These are phyloP conservation scores for Eulemur coronatus DNA, from an alignment of 2,797 vertebrate genomes.

Conservation along the genomic window DNA sequence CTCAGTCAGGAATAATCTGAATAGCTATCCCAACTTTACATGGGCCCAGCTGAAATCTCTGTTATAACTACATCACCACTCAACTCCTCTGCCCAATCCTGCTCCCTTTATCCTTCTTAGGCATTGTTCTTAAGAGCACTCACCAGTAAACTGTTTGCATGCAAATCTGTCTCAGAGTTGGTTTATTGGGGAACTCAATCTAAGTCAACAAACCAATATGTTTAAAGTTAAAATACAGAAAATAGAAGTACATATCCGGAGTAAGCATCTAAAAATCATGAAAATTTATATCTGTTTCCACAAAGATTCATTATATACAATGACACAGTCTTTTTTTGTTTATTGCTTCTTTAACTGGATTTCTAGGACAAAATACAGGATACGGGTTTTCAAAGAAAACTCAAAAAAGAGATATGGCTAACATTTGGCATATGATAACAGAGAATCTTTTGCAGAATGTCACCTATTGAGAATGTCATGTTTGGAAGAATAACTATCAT, in stretches of 20 bases:
- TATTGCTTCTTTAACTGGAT: not conserved
- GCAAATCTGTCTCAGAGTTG: not conserved
- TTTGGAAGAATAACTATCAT: not conserved
- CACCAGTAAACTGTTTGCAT: not conserved
- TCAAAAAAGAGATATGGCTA: constrained; percentile 2
- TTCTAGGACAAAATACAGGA: not conserved
- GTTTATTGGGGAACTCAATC: not conserved
- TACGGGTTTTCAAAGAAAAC: not conserved
- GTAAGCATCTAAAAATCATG: not conserved
- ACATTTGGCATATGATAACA: not conserved
- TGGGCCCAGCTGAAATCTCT: not conserved
- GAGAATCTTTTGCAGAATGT: constrained; percentile 16
- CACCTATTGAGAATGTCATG: not conserved
- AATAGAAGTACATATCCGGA: not conserved
- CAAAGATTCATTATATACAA: not conserved
- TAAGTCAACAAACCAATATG: not conserved
- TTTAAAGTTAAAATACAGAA: not conserved
- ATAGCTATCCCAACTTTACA: not conserved
- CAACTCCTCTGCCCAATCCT: not conserved
- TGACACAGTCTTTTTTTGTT: not conserved
- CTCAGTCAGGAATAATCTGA: not conserved
- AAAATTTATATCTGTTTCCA: constrained; percentile 2
- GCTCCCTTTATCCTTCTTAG: not conserved
- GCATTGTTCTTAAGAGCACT: not conserved
- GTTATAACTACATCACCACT: not conserved